Conservation (phyloP, 2,888 invertebrate genomes). For the Leucophenga montana region DNA sequence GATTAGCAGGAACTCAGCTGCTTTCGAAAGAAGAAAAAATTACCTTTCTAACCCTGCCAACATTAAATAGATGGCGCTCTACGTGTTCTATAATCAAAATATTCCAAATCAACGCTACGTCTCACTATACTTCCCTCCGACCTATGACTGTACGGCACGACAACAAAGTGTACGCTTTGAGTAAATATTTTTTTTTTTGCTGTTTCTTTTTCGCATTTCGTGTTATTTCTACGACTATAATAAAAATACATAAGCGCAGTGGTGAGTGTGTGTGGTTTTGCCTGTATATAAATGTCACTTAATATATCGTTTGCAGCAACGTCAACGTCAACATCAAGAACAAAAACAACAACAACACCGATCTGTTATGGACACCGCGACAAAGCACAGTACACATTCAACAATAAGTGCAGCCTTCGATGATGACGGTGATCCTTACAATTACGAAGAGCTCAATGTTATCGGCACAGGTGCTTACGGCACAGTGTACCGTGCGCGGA, state of each 20-base stretch:
- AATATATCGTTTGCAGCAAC: neutral
- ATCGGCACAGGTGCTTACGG: constrained; percentile 95
- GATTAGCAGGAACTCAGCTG: too few species aligned
- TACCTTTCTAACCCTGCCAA: too few species aligned
- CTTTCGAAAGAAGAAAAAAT: too few species aligned
- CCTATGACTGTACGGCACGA: too few species aligned
- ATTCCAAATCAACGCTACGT: neutral
- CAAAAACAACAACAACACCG: neutral
- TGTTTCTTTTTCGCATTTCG: neutral
- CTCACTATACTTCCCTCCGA: neutral
- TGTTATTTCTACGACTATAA: too few species aligned
- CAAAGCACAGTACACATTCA: neutral
- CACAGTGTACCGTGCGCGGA: constrained; percentile 94
- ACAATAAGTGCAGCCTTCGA: constrained; percentile 31
- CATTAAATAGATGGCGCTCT: too few species aligned
- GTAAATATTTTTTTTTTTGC: neutral
- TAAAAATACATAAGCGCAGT: neutral
- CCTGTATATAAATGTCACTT: constrained; percentile 3
- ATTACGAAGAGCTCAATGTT: constrained; percentile 81
- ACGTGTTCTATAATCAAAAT: too few species aligned
- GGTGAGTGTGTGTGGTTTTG: neutral
- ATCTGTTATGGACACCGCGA: neutral
- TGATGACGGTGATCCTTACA: constrained; percentile 65
- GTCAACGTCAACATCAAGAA: too few species aligned
- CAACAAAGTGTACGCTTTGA: neutral